These are phyloP conservation scores for Augochlora pura DNA, from an alignment of 1,140 invertebrate species.

Conservation along the genomic window DNA sequence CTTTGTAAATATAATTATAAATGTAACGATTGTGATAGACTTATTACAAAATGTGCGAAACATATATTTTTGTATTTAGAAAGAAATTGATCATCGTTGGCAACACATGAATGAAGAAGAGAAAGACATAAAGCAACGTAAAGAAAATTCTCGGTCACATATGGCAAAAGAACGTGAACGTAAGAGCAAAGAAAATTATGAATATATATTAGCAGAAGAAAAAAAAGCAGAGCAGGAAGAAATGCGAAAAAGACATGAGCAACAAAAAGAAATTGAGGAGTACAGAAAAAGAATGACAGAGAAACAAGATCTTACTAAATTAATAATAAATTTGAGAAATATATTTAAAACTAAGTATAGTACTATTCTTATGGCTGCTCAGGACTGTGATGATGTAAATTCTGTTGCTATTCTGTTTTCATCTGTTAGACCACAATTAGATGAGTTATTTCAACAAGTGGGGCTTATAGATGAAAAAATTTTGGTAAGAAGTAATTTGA, in stretches of 20 bases:
- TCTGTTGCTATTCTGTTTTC: constrained; percentile 61
- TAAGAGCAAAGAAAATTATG: constrained; percentile 66
- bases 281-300: constrained; percentile 64
- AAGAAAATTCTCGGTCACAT: constrained; percentile 66
- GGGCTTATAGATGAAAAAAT: constrained; percentile 80
- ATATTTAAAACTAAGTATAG: constrained; percentile 72
- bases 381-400: constrained; percentile 71
- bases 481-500: constrained; percentile 64
- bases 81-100: constrained; percentile 66
- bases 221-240: constrained; percentile 70
- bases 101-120: constrained; percentile 75
- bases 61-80: constrained; percentile 43
- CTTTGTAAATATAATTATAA: background rate
- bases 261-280: constrained; percentile 70
- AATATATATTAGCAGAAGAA: constrained; percentile 71
- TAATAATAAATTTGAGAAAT: constrained; percentile 66
- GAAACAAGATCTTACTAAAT: constrained; percentile 69
- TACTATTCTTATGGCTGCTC: constrained; percentile 71
- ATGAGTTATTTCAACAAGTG: constrained; percentile 73
- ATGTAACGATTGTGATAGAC: too few species aligned
- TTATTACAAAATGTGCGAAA: background rate
- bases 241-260: constrained; percentile 73
- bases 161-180: constrained; percentile 73
- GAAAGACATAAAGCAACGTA: constrained; percentile 68
- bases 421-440: constrained; percentile 69